Percentiles rank a stretch among this genome's conserved stretches.
phyloP scores from a whole-genome alignment of 2,888 invertebrate species.

The Uloborus plumipes region DNA sequence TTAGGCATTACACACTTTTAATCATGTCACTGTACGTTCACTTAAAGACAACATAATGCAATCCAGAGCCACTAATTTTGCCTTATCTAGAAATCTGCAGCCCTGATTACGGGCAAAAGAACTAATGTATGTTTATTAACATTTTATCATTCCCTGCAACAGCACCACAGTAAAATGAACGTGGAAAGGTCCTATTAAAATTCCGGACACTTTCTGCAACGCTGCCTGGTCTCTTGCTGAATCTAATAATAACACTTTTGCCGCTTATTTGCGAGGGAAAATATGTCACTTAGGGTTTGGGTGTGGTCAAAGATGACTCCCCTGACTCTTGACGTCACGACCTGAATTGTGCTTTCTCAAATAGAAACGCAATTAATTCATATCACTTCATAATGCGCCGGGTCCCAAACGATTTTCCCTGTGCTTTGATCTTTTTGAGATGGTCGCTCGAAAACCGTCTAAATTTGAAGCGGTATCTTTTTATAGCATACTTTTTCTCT shows the following conservation, averaged over 20 bases:
- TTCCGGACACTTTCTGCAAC: conserved; percentile 7
- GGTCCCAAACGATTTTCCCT: no score
- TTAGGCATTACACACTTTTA: no score
- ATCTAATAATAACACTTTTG: conserved; percentile 39
- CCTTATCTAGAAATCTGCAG: no score
- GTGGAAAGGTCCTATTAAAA: conserved; percentile 25
- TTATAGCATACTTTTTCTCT: no score
- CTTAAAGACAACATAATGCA: no score
- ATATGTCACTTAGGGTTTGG: conserved; percentile 47
- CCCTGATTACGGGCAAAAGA: no score
- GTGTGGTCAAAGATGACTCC: conserved; percentile 60
- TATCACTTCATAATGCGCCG: neutral
- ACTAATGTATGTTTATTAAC: conserved; percentile 29
- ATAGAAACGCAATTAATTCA: conserved; percentile 22
- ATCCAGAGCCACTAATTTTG: no score
- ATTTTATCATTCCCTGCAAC: conserved; percentile 27
- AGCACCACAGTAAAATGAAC: conserved; percentile 15
- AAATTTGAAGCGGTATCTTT: no score
- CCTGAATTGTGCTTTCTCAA: conserved; percentile 7
- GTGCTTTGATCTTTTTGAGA: no score
- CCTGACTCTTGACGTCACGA: conserved; percentile 34
- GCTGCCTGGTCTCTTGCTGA: conserved; percentile 6
- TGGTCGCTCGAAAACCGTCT: no score
- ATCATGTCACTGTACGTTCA: no score
- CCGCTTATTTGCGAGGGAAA: conserved; percentile 30